These are phyloP conservation scores for Sycobia sp. DNA, from an alignment of 1,140 invertebrate species.

Conservation along the genomic window DNA sequence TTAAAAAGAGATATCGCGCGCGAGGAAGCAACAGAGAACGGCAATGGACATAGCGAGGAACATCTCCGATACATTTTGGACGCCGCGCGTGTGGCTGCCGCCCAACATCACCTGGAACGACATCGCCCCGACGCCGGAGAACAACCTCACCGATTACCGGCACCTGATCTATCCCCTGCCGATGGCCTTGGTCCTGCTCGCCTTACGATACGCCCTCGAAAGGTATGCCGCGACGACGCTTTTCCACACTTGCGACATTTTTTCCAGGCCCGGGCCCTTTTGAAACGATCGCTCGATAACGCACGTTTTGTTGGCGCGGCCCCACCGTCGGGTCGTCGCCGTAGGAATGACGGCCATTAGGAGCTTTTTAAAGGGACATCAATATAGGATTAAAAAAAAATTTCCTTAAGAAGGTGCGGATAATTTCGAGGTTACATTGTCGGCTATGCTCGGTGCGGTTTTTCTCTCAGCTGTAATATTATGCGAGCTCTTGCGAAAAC, in stretches of 20 bases:
- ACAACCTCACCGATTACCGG: slow-evolving; percentile 80
- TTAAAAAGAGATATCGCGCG: too few relatives aligned
- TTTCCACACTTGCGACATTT: background rate
- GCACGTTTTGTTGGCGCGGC: too few relatives aligned
- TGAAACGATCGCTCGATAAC: too few relatives aligned
- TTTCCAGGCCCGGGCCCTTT: background rate
- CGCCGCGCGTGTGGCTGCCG: slow-evolving; percentile 83
- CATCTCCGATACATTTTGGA: slow-evolving; percentile 73
- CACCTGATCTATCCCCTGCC: slow-evolving; percentile 84
- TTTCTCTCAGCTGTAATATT: too few relatives aligned
- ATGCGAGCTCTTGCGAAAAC: background rate
- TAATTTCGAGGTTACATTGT: slow-evolving; percentile 12
- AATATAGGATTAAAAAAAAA: too few relatives aligned
- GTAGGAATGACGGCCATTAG: background rate
- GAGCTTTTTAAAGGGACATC: too few relatives aligned
- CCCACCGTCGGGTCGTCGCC: background rate
- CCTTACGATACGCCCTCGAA: slow-evolving; percentile 78
- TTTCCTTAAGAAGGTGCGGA: too few relatives aligned
- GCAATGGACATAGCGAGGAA: slow-evolving; percentile 37
- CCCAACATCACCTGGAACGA: slow-evolving; percentile 90
- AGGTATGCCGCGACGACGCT: slow-evolving; percentile 69
- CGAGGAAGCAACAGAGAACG: background rate
- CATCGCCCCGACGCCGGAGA: slow-evolving; percentile 76
- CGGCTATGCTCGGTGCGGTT: background rate
- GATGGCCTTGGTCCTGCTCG: slow-evolving; percentile 76